phyloP scores from a whole-genome alignment of 2,113 vertebrate species.

The Mola mola region DNA sequence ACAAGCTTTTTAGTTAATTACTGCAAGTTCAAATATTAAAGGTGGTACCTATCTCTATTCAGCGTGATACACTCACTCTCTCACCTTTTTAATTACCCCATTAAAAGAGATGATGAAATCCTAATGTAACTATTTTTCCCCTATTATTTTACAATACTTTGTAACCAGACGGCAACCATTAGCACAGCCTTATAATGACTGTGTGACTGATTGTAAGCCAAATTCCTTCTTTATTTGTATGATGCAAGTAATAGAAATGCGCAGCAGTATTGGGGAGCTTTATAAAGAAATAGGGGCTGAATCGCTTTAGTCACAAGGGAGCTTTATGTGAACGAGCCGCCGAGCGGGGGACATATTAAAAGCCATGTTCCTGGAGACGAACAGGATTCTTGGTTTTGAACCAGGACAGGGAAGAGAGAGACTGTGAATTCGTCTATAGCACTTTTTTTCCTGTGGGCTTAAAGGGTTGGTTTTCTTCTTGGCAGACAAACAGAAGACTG shows the following conservation, averaged over 20 bases:
- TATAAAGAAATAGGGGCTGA: slow-evolving; percentile 51
- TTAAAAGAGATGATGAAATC: slow-evolving; percentile 79
- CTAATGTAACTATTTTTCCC: slow-evolving; percentile 69
- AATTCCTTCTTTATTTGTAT: slow-evolving; percentile 74
- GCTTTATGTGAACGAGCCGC: slow-evolving; percentile 60
- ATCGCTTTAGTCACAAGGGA: slow-evolving; percentile 54
- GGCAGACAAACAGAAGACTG: slow-evolving; percentile 82
- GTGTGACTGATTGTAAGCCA: slow-evolving; percentile 81
- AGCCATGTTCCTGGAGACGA: slow-evolving; percentile 60
- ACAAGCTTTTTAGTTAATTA: slow-evolving; percentile 42
- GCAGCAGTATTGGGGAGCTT: slow-evolving; percentile 57
- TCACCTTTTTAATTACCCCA: slow-evolving; percentile 69
- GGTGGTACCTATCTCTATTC: slow-evolving; percentile 44
- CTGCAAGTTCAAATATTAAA: slow-evolving; percentile 29
- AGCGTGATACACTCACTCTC: slow-evolving; percentile 22
- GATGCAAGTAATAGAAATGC: slow-evolving; percentile 84
- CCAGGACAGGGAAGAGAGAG: slow-evolving; percentile 49
- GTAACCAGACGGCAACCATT: slow-evolving; percentile 74
- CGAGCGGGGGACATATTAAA: slow-evolving; percentile 46
- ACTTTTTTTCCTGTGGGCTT: slow-evolving; percentile 56
- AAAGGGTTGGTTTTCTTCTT: slow-evolving; percentile 80
- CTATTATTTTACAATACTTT: slow-evolving; percentile 73
- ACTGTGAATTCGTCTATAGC: slow-evolving; percentile 65
- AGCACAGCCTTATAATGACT: slow-evolving; percentile 71
- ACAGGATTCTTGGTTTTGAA: slow-evolving; percentile 65